Evolutionary conservation across 2,113 vertebrate species (phyloP).

Genomic region (Drymodes brunneopygia): DNA sequence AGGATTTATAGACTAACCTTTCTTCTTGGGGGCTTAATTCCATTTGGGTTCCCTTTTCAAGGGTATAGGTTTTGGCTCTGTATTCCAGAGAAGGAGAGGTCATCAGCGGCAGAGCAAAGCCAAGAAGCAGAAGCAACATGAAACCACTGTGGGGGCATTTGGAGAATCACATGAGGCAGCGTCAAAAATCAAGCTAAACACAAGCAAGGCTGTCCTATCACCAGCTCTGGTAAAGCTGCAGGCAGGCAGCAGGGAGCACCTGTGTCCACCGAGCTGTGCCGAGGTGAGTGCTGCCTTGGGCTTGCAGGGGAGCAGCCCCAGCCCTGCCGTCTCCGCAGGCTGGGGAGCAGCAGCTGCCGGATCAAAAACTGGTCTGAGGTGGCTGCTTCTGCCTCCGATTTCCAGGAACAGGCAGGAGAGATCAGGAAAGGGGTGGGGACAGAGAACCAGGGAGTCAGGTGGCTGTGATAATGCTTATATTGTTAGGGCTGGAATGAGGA

Average conservation of each 20-base stretch:
- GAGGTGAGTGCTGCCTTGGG: rapidly evolving
- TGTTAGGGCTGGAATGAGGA: slow-evolving; percentile 56
- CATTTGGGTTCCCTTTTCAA: background rate
- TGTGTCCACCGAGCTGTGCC: background rate
- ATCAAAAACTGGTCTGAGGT: slow-evolving; percentile 42
- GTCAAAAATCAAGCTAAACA: background rate
- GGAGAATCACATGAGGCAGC: background rate
- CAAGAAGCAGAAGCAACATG: background rate
- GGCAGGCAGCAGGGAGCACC: background rate
- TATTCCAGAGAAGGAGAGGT: background rate
- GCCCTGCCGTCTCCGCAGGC: background rate
- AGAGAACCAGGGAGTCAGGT: background rate
- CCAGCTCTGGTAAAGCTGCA: background rate
- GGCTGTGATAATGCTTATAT: slow-evolving; percentile 30
- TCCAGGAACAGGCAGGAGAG: background rate
- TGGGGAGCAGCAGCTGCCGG: background rate
- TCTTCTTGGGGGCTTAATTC: background rate
- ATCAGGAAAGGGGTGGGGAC: background rate
- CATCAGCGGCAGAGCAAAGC: background rate
- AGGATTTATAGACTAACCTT: background rate
- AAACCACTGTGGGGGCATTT: background rate
- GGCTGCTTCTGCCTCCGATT: slow-evolving; percentile 1
- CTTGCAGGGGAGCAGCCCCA: background rate
- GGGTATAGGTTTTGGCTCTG: background rate
- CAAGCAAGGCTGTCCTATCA: background rate